A percentile compares a stretch with the other conserved stretches of the same genome.
Conservation (phyloP, 2,888 invertebrate species). For the Seira ritae region DNA sequence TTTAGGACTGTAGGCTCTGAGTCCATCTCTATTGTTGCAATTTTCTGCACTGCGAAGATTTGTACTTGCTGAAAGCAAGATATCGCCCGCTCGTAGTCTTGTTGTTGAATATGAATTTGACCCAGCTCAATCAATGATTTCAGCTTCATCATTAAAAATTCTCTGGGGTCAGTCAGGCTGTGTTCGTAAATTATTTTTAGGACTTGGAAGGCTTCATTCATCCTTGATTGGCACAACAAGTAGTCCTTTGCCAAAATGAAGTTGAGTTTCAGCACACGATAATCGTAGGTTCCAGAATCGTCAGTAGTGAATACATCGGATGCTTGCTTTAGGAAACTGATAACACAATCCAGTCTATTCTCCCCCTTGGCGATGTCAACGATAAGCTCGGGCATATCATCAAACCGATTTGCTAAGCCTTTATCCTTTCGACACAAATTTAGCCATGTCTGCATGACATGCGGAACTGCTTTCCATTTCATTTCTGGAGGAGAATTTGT, state of each 20-base stretch:
- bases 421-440: neutral
- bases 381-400: constrained; percentile 19
- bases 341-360: constrained; percentile 15
- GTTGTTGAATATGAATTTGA: constrained; percentile 17
- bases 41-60: constrained; percentile 45
- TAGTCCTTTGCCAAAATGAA: constrained; percentile 24
- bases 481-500: neutral
- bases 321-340: constrained; percentile 14
- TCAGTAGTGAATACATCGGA: constrained; percentile 14
- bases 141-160: constrained; percentile 30
- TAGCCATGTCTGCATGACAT: constrained; percentile 20
- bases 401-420: constrained; percentile 6
- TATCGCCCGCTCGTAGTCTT: constrained; percentile 38
- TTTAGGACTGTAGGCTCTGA: constrained; percentile 35
- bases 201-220: constrained; percentile 35
- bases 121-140: constrained; percentile 41
- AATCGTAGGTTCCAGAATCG: neutral
- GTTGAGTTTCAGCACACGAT: constrained; percentile 35
- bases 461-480: constrained; percentile 5
- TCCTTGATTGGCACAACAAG: constrained; percentile 12
- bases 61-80: constrained; percentile 48
- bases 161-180: constrained; percentile 23
- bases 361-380: neutral
- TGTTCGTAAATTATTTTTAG: constrained; percentile 34
- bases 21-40: constrained; percentile 26